phyloP scores from a whole-genome alignment of 2,888 invertebrate species.

The Patella depressa region DNA sequence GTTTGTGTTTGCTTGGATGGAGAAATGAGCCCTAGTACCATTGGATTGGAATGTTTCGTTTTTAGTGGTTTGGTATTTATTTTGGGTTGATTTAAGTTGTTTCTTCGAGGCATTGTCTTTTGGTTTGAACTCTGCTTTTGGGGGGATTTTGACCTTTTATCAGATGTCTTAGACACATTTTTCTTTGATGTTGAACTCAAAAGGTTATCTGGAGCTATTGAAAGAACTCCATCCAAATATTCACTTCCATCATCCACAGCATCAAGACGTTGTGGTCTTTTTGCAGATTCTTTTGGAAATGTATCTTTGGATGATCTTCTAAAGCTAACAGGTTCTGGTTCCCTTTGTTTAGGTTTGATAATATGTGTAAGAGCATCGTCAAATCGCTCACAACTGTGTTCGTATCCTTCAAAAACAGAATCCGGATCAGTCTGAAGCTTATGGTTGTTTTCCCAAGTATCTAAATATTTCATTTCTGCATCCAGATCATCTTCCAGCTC shows the following conservation, averaged over 20 bases:
- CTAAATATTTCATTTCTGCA: background rate
- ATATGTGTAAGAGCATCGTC: background rate
- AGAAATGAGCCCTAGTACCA: background rate
- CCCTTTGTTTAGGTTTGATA: background rate
- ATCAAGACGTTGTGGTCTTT: background rate
- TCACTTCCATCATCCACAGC: background rate
- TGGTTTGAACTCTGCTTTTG: too few species aligned
- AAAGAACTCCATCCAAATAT: background rate
- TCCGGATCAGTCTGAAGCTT: background rate
- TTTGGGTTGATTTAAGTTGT: background rate
- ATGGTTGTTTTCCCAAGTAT: background rate
- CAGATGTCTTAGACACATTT: background rate
- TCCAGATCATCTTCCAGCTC: background rate
- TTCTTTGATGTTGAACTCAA: background rate
- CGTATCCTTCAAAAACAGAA: background rate
- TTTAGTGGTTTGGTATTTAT: background rate
- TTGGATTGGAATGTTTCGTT: background rate
- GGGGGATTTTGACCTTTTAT: background rate
- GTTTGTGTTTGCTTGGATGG: slow-evolving; percentile 6
- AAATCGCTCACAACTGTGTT: background rate
- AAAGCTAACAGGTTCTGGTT: background rate
- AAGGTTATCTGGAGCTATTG: background rate
- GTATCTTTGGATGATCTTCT: background rate
- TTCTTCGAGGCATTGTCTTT: background rate
- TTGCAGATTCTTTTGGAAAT: background rate